Percentiles rank a stretch among this genome's conserved stretches.
These are phyloP conservation scores for Caiman crocodilus DNA, from an alignment of 2,797 vertebrate species.

Conservation along the genomic window DNA sequence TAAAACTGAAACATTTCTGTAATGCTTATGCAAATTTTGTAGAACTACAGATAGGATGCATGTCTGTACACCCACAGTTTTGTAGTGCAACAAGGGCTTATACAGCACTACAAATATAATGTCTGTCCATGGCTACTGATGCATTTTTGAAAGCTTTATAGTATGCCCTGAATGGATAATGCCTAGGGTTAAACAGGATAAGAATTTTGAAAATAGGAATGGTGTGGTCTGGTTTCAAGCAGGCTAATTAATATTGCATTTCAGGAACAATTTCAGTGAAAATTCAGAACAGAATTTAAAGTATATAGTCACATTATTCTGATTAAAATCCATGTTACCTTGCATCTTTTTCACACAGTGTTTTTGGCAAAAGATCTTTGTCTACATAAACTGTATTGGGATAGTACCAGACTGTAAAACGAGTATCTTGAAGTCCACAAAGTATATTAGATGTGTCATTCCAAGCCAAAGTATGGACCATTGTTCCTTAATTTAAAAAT, in stretches of 20 bases:
- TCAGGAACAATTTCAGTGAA: background rate
- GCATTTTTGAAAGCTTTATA: background rate
- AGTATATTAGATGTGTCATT: conserved; percentile 93
- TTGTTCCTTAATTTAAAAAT: conserved; percentile 85
- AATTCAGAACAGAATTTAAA: background rate
- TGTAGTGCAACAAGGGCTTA: too few species aligned
- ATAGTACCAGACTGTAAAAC: conserved; percentile 93
- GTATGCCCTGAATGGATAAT: background rate
- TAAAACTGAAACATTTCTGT: too few species aligned
- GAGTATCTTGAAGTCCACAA: conserved; percentile 92
- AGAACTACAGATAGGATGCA: too few species aligned
- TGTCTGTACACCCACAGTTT: too few species aligned
- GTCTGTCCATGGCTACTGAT: background rate
- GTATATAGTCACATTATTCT: accelerated
- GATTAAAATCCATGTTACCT: conserved; percentile 81
- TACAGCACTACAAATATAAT: too few species aligned
- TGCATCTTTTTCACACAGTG: conserved; percentile 89
- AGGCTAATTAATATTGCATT: background rate
- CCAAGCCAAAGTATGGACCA: conserved; percentile 95
- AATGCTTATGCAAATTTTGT: too few species aligned
- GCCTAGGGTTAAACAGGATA: background rate
- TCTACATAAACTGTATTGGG: conserved; percentile 92
- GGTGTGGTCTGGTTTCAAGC: background rate
- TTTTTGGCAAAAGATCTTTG: conserved; percentile 92
- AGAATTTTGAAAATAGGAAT: background rate